Base-by-base conservation (phyloP, 2,888 invertebrate genomes). In the Dastarcus helophoroides region DNA sequence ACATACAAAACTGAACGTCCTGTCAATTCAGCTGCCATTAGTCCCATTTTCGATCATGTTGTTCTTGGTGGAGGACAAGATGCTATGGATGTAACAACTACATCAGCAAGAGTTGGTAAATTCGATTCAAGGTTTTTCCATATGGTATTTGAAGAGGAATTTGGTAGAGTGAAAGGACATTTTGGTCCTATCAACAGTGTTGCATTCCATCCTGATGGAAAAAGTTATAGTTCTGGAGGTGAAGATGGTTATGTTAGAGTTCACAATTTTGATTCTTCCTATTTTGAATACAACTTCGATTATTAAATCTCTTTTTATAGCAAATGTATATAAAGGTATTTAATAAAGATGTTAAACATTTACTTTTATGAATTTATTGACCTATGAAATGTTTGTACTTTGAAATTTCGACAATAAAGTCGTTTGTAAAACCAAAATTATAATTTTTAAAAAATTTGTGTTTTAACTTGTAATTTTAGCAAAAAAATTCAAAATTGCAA, bases 121-220 rank as follows among this genome's bases (percentile, higher is more conserved):
- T 99, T 99, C 58, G 97, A 98, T 60, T 91, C 82, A 62, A 39
- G 79, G 24, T 90, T 95, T 68, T 97, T 84, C 73, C 93, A 95
- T 61, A 66, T 93, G 49, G 80, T 95, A 13, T 95, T 91, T 61
- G 94, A 94, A 64, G 93, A 95, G 55, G 95, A 95, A 58, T 95
- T 95, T 63, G 94, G 84, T 1, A 71, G 93, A 37, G 80, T 99
- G n/a, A 98, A 97, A 60, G 97, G 97, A 33, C 98, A 99, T 66
- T 99, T 99, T 57, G 98, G 98, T 47, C 98, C 98, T 2, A 98
- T 99, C 53, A 98, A 99, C 73, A 91, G 91, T 63, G 76, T 97
- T 46, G 83, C 89, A 28, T 98, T 97, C 69, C 94, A 95, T 65
- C 98, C 98, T 2, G 91, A 93, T 67, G 98, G 98, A 29, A 86